These are phyloP conservation scores for Tenthredo livida DNA, from an alignment of 2,888 invertebrate genomes.

Conservation along the genomic window DNA sequence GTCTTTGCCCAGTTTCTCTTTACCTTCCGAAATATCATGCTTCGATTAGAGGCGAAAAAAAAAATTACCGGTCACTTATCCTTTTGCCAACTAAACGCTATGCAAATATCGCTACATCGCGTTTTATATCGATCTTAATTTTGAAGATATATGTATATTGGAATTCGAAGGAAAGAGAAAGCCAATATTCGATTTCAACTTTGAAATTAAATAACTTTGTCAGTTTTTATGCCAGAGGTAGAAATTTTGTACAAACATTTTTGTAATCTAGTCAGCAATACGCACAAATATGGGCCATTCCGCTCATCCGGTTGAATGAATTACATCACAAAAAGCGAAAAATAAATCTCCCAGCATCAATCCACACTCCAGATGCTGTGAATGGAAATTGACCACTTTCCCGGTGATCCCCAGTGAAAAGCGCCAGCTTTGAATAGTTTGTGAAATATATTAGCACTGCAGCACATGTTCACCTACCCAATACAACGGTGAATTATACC, in stretches of 20 bases:
- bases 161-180: background rate
- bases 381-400: background rate
- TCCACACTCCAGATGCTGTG: background rate
- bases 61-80: background rate
- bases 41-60: background rate
- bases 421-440: background rate
- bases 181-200: too few species aligned
- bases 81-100: background rate
- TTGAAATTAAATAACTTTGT: too few species aligned
- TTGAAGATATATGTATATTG: background rate
- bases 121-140: background rate
- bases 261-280: too few species aligned
- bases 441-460: conserved; percentile 8
- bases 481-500: background rate
- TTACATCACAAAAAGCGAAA: background rate
- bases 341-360: background rate
- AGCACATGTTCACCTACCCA: background rate
- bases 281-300: too few species aligned
- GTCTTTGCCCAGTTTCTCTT: conserved; percentile 15
- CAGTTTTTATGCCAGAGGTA: too few species aligned
- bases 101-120: background rate
- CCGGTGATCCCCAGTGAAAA: background rate
- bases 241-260: too few species aligned
- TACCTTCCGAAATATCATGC: background rate
- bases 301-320: background rate